Base-by-base conservation (phyloP, 2,888 invertebrate species). In the Mellilla xanthometata region DNA sequence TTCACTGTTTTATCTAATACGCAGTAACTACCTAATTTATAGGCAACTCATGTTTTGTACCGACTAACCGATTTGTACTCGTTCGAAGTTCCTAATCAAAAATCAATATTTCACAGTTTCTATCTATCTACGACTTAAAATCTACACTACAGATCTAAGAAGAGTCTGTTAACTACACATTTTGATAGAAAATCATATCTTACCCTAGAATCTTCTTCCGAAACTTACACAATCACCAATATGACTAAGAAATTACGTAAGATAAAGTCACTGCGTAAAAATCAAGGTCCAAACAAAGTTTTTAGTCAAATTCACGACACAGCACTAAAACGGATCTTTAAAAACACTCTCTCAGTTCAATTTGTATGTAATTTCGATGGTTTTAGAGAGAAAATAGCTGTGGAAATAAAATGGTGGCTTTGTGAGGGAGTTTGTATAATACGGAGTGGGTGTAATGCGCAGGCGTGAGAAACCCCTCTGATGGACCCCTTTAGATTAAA, bases 331-430 rank as follows among this genome's bases (percentile, higher is more conserved):
- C 52, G 34, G 12, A 41, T 54, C 39, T 28, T 29, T 39, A 31
- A 41, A 26, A 36, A 23, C 42, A 28, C 50, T 49, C 41, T 27
- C 49, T 55, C 50, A 5, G 13, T 32, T 12, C 10, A 22, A 39
- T 23, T 22, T 43, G 27, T 49, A 33, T 39, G 22, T 30, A 30
- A 39, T 49, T 24, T 52, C 33, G 31, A 22, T 22, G 30, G 8
- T 46, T 54, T 54, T 54, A 46, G 48, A 35, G 39, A 10, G 30
- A 49, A 50, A 45, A 49, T 48, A 39, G 38, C 29, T 48, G 35
- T 72, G 65, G 60, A 82, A 78, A 72, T 79, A 88, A 88, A 81
- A 88, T 87, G 87, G 85, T 68, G 82, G 77, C 68, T 57, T 58
- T 52, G 57, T 52, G 58, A 60, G 68, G 29, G 13, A 22, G 77